These are phyloP conservation scores for Galendromus occidentalis DNA, from an alignment of 1,140 invertebrate genomes.

Conservation along the genomic window DNA sequence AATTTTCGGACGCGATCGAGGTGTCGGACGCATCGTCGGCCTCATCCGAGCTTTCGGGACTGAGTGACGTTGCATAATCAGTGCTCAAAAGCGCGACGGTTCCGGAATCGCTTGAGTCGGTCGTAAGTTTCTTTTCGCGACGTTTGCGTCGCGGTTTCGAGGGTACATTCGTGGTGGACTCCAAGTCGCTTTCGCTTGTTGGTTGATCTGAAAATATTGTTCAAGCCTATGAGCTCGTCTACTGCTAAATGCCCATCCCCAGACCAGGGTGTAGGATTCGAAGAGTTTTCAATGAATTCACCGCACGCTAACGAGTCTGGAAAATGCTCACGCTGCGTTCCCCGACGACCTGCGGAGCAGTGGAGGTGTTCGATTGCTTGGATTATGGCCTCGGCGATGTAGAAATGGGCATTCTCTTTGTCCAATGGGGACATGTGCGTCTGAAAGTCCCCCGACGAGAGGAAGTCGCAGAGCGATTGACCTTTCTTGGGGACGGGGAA, in stretches of 20 bases:
- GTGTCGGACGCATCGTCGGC: neutral
- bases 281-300: too few relatives aligned
- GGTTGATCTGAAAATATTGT: too few relatives aligned
- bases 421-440: neutral
- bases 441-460: neutral
- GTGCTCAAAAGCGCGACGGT: neutral
- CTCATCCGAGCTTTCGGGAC: neutral
- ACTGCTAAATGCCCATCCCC: too few relatives aligned
- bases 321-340: neutral
- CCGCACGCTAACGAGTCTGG: neutral
- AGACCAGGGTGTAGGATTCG: too few relatives aligned
- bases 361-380: slow-evolving; percentile 48
- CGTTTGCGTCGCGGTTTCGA: neutral
- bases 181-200: neutral
- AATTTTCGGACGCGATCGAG: slow-evolving; percentile 14
- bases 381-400: slow-evolving; percentile 60
- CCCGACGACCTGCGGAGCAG: slow-evolving; percentile 19
- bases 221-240: too few relatives aligned
- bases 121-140: neutral
- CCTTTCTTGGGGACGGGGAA: neutral
- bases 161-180: neutral
- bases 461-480: neutral
- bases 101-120: neutral
- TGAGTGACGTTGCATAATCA: neutral
- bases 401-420: slow-evolving; percentile 64